Evolutionary conservation across 2,888 invertebrate species (phyloP), one percentile per base, ranked within the genome.

Genomic region (Limnephilus lunatus): DNA sequence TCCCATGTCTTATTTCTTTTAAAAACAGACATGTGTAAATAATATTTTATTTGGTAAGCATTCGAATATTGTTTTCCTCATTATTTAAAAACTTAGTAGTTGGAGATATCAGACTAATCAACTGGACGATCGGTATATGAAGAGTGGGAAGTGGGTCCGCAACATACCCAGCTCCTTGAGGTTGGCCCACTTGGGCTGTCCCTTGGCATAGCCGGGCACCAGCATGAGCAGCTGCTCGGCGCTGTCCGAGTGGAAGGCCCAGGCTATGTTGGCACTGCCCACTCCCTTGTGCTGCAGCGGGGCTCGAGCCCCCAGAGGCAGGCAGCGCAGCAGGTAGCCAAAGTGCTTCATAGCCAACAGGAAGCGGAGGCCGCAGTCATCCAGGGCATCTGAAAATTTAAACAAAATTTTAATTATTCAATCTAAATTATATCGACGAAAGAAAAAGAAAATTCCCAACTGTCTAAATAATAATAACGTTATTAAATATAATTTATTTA

Each of bases 211-310:
- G 0, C 98, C 98, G 0, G 99, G 99, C 94, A 99, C 98, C 89
- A 99, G 96, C 92, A 98, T 97, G 25, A 99, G 95, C 91, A 99
- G 96, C 95, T 99, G 99, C 94, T 99, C 99, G 95, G 99, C 99
- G 32, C 99, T 98, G 95, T 99, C 99, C 0, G 99, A 99, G 95
- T 99, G 99, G 95, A 99, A 99, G 0, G 99, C 99, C 99, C 99
- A 99, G 4, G 99, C 99, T 32, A 99, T 97, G 95, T 99, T 99
- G 94, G 99, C 98, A 15, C 98, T 98, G 80, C 98, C 98, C 1
- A 98, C 98, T 35, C 99, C 99, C 94, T 98, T 97, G 91, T 98
- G 97, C 94, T 99, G 98, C 94, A 99, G 97, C 91, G 97, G 97
- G 0, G 98, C 97, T 91, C 99, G 96, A 95, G 99, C 99, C 0